Percentiles rank a stretch among this genome's conserved stretches.
Evolutionary conservation across 2,797 vertebrate genomes (phyloP).

Genomic region (Xenentodon cancila): DNA sequence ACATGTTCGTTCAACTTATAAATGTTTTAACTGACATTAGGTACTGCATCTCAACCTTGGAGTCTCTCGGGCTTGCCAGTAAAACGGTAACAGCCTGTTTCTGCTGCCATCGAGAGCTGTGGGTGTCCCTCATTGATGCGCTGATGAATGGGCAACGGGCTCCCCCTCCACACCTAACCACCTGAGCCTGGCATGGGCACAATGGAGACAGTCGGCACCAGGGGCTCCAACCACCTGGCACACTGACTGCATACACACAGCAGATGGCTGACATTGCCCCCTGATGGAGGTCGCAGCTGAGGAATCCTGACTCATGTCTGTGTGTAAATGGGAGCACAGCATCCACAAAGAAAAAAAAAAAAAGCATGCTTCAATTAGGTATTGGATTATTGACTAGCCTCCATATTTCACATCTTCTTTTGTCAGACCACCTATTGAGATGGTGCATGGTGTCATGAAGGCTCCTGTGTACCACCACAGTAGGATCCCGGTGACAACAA

Average conservation of each 20-base stretch:
- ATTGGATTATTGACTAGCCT: slow-evolving; percentile 58
- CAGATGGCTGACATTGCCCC: slow-evolving; percentile 67
- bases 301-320: slow-evolving; percentile 49
- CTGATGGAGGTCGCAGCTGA: slow-evolving; percentile 58
- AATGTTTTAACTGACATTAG: no score
- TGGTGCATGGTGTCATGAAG: slow-evolving; percentile 20
- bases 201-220: slow-evolving; percentile 50
- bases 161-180: slow-evolving; percentile 31
- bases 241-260: slow-evolving; percentile 47
- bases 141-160: slow-evolving; percentile 43
- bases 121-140: slow-evolving; percentile 28
- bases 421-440: slow-evolving; percentile 48
- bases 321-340: slow-evolving; percentile 30
- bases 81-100: neutral
- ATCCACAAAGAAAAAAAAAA: slow-evolving; percentile 21
- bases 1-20: no score
- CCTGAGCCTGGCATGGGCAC: slow-evolving; percentile 70
- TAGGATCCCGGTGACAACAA: slow-evolving; percentile 56
- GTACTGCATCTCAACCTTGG: neutral
- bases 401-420: slow-evolving; percentile 45
- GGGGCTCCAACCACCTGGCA: slow-evolving; percentile 64
- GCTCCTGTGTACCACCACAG: slow-evolving; percentile 47
- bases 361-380: slow-evolving; percentile 43
- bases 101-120: slow-evolving; percentile 3
- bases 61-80: neutral